Conservation (phyloP, 1,140 invertebrate species). For the Platorchestia sp. region DNA sequence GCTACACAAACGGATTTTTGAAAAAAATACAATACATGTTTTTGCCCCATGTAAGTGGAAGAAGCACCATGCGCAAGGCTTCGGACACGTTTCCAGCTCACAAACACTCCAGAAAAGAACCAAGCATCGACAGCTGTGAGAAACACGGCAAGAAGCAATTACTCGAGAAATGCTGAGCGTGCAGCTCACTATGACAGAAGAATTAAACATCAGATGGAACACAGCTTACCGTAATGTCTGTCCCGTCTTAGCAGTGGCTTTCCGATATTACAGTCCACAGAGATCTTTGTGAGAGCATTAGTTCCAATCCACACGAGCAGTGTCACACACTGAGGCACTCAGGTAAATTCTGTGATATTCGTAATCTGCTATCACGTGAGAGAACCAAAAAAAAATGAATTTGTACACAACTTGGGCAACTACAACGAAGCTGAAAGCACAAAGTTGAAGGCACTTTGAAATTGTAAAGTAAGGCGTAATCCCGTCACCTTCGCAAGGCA, state of each 20-base stretch:
- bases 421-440: not conserved
- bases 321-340: not conserved
- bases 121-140: not conserved
- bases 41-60: not conserved
- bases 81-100: not conserved
- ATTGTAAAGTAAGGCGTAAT: not conserved
- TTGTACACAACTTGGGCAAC: not conserved
- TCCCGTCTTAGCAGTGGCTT: constrained; percentile 5
- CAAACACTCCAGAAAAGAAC: not conserved
- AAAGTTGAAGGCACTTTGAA: not conserved
- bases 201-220: not conserved
- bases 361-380: not conserved
- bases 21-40: not conserved
- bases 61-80: not conserved
- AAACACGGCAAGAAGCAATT: not conserved
- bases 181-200: not conserved
- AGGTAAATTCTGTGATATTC: not conserved
- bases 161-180: not conserved
- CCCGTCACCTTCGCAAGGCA: not conserved
- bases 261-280: not conserved
- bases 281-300: not conserved
- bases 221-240: constrained; percentile 3
- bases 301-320: not conserved
- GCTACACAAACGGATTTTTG: not conserved
- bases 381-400: not conserved